Conservation (phyloP, 2,888 invertebrate genomes). For the Iselma pallidipennis region DNA sequence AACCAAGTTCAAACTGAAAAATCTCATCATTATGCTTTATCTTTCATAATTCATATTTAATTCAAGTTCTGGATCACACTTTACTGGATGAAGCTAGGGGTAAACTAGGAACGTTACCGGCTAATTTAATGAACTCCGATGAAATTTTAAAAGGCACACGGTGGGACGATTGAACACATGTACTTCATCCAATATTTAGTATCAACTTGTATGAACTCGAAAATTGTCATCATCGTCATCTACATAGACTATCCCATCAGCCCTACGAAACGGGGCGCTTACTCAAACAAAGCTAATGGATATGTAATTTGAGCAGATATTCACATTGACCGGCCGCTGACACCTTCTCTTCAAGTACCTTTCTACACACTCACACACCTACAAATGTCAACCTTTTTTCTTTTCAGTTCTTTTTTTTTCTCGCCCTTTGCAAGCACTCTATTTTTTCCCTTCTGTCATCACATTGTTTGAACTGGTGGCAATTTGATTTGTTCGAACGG, state of each 20-base stretch:
- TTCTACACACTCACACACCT: no score
- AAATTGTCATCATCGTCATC: neutral
- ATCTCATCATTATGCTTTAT: no score
- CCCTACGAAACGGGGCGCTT: neutral
- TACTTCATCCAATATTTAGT: no score
- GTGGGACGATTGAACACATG: no score
- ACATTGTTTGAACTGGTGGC: slow-evolving; percentile 1
- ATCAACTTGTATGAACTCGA: neutral
- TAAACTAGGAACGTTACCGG: neutral
- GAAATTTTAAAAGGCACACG: neutral
- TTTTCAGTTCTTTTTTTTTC: neutral
- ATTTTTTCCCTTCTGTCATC: neutral
- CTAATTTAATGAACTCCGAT: neutral
- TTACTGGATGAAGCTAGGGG: no score
- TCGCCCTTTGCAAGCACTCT: neutral
- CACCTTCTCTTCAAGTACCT: slow-evolving; percentile 11
- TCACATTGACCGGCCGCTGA: slow-evolving; percentile 17
- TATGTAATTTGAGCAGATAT: slow-evolving; percentile 27
- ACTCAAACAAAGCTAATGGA: slow-evolving; percentile 32
- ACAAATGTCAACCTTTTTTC: neutral
- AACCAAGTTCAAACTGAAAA: no score
- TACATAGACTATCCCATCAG: neutral
- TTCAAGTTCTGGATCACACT: no score
- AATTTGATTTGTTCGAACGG: slow-evolving; percentile 1
- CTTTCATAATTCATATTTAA: no score